Base-by-base conservation (phyloP, 2,113 vertebrate species). In the Balaeniceps rex region DNA sequence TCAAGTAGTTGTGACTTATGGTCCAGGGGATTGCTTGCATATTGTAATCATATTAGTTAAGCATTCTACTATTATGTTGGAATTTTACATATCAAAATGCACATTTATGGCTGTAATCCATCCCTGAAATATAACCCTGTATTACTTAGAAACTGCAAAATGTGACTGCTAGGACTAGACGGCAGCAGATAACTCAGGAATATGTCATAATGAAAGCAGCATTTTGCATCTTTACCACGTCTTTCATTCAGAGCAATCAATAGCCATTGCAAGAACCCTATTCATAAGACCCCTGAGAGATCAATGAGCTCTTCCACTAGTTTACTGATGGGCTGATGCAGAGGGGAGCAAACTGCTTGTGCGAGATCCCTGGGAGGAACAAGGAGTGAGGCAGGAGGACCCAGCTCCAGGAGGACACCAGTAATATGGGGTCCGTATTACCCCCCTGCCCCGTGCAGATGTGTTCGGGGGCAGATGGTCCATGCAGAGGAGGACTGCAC, bases 401-500 rank as follows among this genome's bases (percentile, higher is more conserved):
- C 8, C 33, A 14, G 60, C 11, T 74, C 52, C 24, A 38, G 47
- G 55, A 76, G 24, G 22, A 70, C 22, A 26, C 57, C 31, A 24
- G 23, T 3, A 57, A 15, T 5, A 15, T 0, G 29, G 19, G 54
- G 19, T 52, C 47, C 4, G 0, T 5, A 6, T 11, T 4, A 33
- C 25, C 25, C 46, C 9, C 23, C 52, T 14, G 26, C 74, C 51
- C 36, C 4, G 10, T 0, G 1, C 10, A 4, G 44, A 21, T 2
- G 9, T 6, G 38, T 3, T 36, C n/a, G 15, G 42, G 51, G 31
- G 36, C 7, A 6, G 38, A 15, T 14, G 52, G 24, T 25, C 57
- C 46, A 12, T 0, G 2, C 19, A 4, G 14, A 46, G 17, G 4
- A 79, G 26, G 18, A 5, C 0, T 0, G n/a, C 17, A 26, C 1